Conservation (phyloP, 2,888 invertebrate species). For the Erannis defoliaria region DNA sequence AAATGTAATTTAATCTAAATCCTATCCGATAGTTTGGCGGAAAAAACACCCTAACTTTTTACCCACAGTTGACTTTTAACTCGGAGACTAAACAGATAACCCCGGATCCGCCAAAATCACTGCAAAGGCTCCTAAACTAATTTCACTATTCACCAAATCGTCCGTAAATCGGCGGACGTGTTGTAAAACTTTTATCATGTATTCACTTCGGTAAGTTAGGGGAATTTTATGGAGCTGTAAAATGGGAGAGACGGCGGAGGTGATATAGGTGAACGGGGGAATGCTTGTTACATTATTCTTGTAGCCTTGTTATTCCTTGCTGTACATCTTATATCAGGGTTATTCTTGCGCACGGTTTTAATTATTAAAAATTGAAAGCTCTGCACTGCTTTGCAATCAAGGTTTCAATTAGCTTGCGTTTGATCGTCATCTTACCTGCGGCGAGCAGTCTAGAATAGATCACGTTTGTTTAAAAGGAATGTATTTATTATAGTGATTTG, state of each 20-base stretch:
- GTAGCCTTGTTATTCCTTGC: constrained; percentile 5
- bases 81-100: background rate
- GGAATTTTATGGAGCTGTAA: constrained; percentile 25
- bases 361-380: no score
- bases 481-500: no score
- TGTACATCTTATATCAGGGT: background rate
- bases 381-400: no score
- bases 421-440: no score
- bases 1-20: background rate
- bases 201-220: constrained; percentile 31
- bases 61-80: background rate
- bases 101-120: constrained; percentile 12
- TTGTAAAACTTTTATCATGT: constrained; percentile 31
- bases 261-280: constrained; percentile 4
- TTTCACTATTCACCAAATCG: constrained; percentile 22
- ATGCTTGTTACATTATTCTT: background rate
- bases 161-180: constrained; percentile 14
- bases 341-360: no score
- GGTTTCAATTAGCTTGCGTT: no score
- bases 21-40: no score
- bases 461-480: no score
- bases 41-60: background rate
- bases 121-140: constrained; percentile 6
- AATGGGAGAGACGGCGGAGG: background rate
- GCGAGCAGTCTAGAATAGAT: no score